These are phyloP conservation scores for Acronicta alni DNA, from an alignment of 2,888 invertebrate genomes.

Conservation along the genomic window DNA sequence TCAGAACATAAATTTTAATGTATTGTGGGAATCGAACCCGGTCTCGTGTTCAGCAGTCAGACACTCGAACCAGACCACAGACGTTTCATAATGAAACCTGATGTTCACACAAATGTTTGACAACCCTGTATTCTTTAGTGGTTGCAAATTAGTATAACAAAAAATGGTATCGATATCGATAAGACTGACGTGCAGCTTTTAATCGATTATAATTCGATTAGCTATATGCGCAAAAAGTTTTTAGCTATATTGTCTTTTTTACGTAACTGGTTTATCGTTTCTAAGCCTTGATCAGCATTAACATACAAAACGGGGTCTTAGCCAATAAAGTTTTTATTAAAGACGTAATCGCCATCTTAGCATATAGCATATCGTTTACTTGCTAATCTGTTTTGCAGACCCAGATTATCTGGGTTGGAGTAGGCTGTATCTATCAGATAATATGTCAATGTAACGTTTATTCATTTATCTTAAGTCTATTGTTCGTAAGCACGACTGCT, in stretches of 20 bases:
- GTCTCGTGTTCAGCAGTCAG: no score
- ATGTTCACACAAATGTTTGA: conserved; percentile 21
- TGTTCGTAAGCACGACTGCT: no score
- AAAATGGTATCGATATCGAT: conserved; percentile 28
- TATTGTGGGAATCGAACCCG: no score
- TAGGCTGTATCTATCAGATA: no score
- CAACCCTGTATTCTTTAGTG: conserved; percentile 15
- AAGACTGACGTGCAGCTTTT: conserved; percentile 6
- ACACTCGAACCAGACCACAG: no score
- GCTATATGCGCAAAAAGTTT: conserved; percentile 12
- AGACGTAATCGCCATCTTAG: conserved; percentile 1
- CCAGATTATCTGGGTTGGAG: no score
- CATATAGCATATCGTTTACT: neutral
- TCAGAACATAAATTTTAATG: no score
- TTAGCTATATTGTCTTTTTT: conserved; percentile 2
- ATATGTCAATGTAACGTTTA: no score
- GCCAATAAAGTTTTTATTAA: conserved; percentile 1
- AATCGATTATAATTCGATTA: conserved; percentile 33
- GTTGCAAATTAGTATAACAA: conserved; percentile 18
- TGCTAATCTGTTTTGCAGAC: no score
- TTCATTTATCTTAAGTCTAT: no score
- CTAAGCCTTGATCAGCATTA: neutral
- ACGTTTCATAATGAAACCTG: no score
- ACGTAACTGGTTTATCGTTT: neutral
- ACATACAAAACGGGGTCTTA: neutral